Evolutionary conservation across 2,113 vertebrate genomes (phyloP).

Genomic region (Leiothrix lutea): DNA sequence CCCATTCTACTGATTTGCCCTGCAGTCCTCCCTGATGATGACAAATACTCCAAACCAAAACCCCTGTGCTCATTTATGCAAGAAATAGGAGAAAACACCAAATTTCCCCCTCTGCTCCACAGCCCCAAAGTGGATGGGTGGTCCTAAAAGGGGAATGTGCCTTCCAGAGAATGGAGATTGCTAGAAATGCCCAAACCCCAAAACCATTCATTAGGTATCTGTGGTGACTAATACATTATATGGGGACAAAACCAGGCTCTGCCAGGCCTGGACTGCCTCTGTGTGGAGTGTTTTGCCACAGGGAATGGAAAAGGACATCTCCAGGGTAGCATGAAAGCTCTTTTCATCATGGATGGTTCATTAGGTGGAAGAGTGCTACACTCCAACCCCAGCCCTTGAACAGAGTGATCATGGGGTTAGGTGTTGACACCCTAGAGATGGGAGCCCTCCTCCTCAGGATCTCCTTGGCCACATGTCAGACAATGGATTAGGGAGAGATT

Average conservation of each 20-base stretch:
- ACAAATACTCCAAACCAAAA: neutral
- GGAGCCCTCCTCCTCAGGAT: neutral
- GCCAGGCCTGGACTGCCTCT: neutral
- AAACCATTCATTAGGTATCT: neutral
- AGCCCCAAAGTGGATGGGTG: neutral
- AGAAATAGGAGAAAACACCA: neutral
- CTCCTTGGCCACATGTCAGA: neutral
- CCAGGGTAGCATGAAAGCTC: neutral
- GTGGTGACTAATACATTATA: neutral
- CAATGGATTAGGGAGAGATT: neutral
- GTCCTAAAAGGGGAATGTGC: neutral
- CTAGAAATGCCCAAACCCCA: neutral
- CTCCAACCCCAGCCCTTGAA: neutral
- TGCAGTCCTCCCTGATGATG: neutral
- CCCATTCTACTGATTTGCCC: neutral
- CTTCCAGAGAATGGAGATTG: neutral
- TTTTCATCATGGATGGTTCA: neutral
- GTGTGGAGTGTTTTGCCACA: fast-evolving
- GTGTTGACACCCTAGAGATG: neutral
- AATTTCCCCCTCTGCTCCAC: neutral
- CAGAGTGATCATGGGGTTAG: neutral
- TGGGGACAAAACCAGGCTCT: neutral
- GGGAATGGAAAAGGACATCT: neutral
- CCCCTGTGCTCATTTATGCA: neutral
- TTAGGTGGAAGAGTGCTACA: fast-evolving